Base-by-base conservation (phyloP, 1,140 invertebrate species). In the Leucophenga varia region DNA sequence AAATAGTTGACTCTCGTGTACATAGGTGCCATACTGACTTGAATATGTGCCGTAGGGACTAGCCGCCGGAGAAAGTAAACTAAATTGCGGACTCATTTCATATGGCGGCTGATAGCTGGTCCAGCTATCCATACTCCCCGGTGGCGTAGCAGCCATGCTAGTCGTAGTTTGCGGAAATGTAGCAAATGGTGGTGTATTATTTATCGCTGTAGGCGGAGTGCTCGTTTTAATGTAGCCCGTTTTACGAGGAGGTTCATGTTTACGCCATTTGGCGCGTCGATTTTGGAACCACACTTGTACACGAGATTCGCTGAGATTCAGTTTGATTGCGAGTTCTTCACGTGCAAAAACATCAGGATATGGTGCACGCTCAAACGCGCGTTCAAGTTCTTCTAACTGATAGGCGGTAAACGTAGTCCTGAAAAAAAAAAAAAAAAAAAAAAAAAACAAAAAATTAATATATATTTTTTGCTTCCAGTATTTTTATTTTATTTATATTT, bases 371-470 rank as follows among this genome's bases (percentile, higher is more conserved):
- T 97, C 91, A 60, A 98, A 97, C 0, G 94, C 93, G 12, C 91
- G 79, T 70, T 97, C 95, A 59, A 98, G 76, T 67, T 97, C 93
- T 70, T 97, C 94, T 32, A 98, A 77, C 72, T 98, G 95, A 69
- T 93, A 95, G 0, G 93, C 90, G 0, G 94, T 97, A 70, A 98
- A 98, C 0, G 95, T 97, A 1, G 95, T 97, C 77, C 95, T 95
- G 77, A 2, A 79, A 68, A 76, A 2, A 42, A 56, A 55, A 47
- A 49, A 38, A 28, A 45, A 39, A 54, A 21, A 10, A 8, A 14
- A 17, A 8, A 16, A 18, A 0, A 21, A n/a, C n/a, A n/a, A n/a
- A n/a, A n/a, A n/a, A n/a, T n/a, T n/a, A n/a, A n/a, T n/a, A n/a
- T n/a, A n/a, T n/a, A n/a, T n/a, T n/a, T n/a, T n/a, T n/a, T n/a